Evolutionary conservation across 2,888 invertebrate species (phyloP), one percentile per base, ranked within the genome.

Genomic region (Bombylius major): DNA sequence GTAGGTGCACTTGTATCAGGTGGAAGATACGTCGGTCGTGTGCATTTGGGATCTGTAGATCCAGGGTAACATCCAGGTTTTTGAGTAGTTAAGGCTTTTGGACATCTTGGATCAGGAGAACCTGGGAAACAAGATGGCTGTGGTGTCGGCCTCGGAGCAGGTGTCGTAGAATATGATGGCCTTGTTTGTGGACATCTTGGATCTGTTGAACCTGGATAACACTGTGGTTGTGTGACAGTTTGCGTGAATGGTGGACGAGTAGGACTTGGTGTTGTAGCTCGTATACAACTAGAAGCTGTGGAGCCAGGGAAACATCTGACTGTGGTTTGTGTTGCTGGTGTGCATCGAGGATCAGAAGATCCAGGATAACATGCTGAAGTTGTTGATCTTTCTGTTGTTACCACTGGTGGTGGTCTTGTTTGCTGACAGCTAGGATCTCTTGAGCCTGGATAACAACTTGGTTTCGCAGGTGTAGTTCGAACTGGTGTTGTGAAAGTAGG

Each of bases 171-270:
- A 23, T 53, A 23, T 23, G 51, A 44, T 54, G 45, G 51, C 36
- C 58, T 56, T 31, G 61, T 75, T 53, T 39, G 75, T 74, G 63
- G 65, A 52, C 66, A 69, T 49, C 70, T 61, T 33, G 70, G 64
- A 65, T 76, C 67, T 3, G 66, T 63, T 1, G 69, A 75, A 5
- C 73, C 73, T 4, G 73, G 73, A 59, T 59, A 77, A 74, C 60
- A 78, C 71, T 60, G 75, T 73, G 1, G 23, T 23, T 23, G 23
- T 23, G 23, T 23, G 23, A 23, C 23, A 23, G 23, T 2, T 23
- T 23, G 23, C 23, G 23, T 23, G 23, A 23, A 7, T 9, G 8
- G 7, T 39, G 39, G 11, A 11, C 7, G 11, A 39, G 7, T 11
- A 3, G 11, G 64, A 5, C 51, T 23, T 4, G 59, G 55, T 13